Evolutionary conservation across 2,797 vertebrate genomes (phyloP).

Genomic region (Enteromius anoplus): DNA sequence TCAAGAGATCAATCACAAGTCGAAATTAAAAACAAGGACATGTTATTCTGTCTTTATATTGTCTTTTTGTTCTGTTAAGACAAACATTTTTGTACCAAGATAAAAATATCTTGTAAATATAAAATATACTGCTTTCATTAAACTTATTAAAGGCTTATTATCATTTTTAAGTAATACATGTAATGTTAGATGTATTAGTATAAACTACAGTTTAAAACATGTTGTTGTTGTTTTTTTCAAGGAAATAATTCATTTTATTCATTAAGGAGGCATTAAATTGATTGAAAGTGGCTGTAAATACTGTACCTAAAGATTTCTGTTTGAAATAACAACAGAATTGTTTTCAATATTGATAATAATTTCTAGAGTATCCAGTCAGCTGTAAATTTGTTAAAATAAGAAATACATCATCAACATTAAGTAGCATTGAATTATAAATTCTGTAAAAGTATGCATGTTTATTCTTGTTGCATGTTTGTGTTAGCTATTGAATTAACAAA

Average conservation of each 20-base stretch:
- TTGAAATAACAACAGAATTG: background rate
- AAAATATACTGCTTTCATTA: background rate
- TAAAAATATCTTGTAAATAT: background rate
- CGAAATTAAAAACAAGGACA: background rate
- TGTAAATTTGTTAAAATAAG: background rate
- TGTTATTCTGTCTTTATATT: background rate
- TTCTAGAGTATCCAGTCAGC: background rate
- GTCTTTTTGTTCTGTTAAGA: background rate
- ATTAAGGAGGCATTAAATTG: background rate
- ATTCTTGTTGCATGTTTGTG: background rate
- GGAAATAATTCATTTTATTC: background rate
- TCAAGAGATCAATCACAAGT: background rate
- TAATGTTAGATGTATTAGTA: background rate
- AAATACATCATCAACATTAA: background rate
- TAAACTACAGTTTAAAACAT: background rate
- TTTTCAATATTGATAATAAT: background rate
- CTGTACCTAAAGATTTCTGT: background rate
- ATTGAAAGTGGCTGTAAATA: background rate
- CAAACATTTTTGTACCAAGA: background rate
- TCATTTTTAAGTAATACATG: background rate
- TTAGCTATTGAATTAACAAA: constrained; percentile 3
- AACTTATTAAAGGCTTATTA: background rate
- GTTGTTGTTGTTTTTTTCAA: background rate
- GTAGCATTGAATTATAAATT: background rate
- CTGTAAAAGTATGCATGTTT: background rate